phyloP scores from a whole-genome alignment of 2,797 vertebrate genomes.

The Cossypha dichroa region DNA sequence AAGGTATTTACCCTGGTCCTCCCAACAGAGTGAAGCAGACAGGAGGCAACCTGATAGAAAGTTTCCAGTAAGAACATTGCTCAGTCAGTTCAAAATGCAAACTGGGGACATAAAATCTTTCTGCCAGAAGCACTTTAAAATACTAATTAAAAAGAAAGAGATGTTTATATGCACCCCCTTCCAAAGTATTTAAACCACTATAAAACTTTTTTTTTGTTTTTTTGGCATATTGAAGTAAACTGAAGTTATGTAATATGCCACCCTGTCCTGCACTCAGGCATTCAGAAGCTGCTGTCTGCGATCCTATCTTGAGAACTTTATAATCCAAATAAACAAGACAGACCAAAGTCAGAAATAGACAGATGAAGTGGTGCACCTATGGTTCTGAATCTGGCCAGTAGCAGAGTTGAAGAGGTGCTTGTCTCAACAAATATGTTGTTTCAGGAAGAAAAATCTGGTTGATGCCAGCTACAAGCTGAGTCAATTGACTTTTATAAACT shows the following conservation, averaged over 20 bases:
- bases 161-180: not conserved
- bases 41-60: not conserved
- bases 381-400: not conserved
- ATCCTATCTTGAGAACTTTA: not conserved
- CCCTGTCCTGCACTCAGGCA: not conserved
- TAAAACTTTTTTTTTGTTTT: not conserved
- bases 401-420: not conserved
- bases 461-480: not conserved
- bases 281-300: not conserved
- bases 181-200: not conserved
- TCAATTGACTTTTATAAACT: not conserved
- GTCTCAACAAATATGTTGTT: not conserved
- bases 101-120: not conserved
- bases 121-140: not conserved
- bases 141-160: not conserved
- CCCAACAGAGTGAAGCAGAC: not conserved
- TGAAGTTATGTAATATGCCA: not conserved
- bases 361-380: not conserved
- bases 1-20: not conserved
- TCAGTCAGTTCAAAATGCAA: not conserved
- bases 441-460: not conserved
- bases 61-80: not conserved
- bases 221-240: not conserved
- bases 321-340: not conserved
- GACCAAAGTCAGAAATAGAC: not conserved